These are phyloP conservation scores for Pelecanoides urinatrix DNA, from an alignment of 2,113 vertebrate species.

Conservation along the genomic window DNA sequence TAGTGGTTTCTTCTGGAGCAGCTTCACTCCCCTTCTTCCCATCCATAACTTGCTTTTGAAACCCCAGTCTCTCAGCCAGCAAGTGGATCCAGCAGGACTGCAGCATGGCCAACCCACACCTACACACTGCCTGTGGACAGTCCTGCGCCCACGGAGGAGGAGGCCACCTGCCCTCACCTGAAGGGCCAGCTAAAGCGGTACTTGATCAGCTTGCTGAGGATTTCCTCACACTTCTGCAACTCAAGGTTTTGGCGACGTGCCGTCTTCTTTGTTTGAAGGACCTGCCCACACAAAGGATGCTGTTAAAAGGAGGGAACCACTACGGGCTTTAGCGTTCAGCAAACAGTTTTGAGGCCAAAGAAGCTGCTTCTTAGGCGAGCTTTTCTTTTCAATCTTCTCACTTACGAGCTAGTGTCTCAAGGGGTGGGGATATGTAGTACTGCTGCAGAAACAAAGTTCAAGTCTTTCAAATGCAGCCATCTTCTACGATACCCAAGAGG, in stretches of 20 bases:
- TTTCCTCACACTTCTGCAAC: slow-evolving; percentile 92
- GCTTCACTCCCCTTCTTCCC: not conserved
- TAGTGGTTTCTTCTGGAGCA: not conserved
- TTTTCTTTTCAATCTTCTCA: not conserved
- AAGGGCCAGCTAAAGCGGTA: slow-evolving; percentile 98
- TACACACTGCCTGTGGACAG: not conserved
- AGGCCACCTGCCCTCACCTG: slow-evolving; percentile 75
- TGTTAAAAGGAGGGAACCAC: not conserved
- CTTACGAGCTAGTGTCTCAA: not conserved
- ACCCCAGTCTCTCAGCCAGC: not conserved
- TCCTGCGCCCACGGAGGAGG: rapidly evolving
- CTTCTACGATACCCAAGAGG: not conserved
- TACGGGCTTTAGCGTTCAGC: not conserved
- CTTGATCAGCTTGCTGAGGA: slow-evolving; percentile 90
- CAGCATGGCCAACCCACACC: not conserved
- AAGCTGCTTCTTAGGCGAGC: not conserved
- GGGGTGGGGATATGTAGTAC: not conserved
- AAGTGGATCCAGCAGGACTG: not conserved
- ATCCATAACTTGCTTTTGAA: not conserved
- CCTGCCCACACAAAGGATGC: slow-evolving; percentile 68
- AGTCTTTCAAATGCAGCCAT: not conserved
- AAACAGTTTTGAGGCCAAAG: not conserved
- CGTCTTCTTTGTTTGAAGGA: slow-evolving; percentile 82
- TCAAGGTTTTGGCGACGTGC: slow-evolving; percentile 80
- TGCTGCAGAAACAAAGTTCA: not conserved